A percentile compares a stretch with the other conserved stretches of the same genome.
These are phyloP conservation scores for Odontesthes bonariensis DNA, from an alignment of 2,113 vertebrate species.

Conservation along the genomic window DNA sequence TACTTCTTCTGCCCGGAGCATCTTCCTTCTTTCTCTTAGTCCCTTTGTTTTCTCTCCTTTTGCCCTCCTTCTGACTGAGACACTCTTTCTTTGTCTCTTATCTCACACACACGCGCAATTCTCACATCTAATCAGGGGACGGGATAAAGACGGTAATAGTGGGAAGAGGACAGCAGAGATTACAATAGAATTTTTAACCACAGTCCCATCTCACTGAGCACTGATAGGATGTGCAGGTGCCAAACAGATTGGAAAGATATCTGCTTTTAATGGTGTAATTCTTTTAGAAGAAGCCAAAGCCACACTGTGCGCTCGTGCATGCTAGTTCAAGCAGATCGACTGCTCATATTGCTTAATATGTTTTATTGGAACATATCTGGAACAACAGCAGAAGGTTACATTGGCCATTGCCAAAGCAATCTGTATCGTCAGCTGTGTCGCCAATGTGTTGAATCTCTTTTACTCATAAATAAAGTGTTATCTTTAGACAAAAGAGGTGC, in stretches of 20 bases:
- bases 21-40: conserved; percentile 46
- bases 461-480: conserved; percentile 64
- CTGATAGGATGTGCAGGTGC: conserved; percentile 71
- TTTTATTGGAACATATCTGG: conserved; percentile 40
- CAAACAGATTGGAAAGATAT: conserved; percentile 78
- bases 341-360: conserved; percentile 53
- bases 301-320: conserved; percentile 58
- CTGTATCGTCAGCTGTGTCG: conserved; percentile 11
- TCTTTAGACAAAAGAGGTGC: conserved; percentile 39
- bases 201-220: conserved; percentile 78
- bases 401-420: conserved; percentile 16
- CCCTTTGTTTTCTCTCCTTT: conserved; percentile 42
- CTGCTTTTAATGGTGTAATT: conserved; percentile 72
- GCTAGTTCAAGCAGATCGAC: conserved; percentile 42
- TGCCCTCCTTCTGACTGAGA: conserved; percentile 41
- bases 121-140: conserved; percentile 66
- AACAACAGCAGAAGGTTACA: conserved; percentile 35
- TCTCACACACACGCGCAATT: conserved; percentile 43
- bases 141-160: conserved; percentile 73
- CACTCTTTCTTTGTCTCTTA: conserved; percentile 64
- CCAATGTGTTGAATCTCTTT: conserved; percentile 48
- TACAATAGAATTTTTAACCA: conserved; percentile 75
- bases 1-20: conserved; percentile 59
- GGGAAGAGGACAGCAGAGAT: conserved; percentile 76
- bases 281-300: conserved; percentile 72